Conservation (phyloP, 2,888 invertebrate species). For the Stenurella melanura region DNA sequence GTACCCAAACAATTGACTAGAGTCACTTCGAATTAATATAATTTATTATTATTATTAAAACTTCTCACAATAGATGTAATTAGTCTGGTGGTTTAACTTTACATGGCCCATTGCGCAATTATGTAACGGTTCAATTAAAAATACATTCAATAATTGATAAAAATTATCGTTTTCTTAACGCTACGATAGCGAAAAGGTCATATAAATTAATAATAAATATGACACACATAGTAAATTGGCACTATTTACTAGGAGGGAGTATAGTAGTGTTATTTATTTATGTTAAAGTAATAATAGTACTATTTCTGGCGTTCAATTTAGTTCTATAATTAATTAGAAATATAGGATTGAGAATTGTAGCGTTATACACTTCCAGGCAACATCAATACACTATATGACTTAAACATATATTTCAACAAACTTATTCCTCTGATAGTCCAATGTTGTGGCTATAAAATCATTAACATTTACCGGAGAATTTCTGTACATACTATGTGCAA, state of each 20-base stretch:
- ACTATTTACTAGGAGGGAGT: background rate
- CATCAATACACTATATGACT: too few species aligned
- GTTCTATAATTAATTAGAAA: too few species aligned
- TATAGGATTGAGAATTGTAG: too few species aligned
- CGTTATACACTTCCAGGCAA: too few species aligned
- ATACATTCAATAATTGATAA: conserved; percentile 21
- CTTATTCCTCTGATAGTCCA: too few species aligned
- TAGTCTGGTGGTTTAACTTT: conserved; percentile 16
- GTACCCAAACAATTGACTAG: conserved; percentile 18
- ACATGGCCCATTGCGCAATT: conserved; percentile 18
- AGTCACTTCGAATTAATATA: conserved; percentile 25
- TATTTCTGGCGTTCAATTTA: too few species aligned
- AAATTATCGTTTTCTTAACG: conserved; percentile 24
- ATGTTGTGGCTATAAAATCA: too few species aligned
- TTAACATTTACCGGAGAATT: too few species aligned
- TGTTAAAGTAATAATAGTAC: background rate
- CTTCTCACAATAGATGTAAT: conserved; percentile 20
- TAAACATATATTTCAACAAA: too few species aligned
- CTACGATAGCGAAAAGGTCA: conserved; percentile 22
- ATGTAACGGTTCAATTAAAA: conserved; percentile 24
- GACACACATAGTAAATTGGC: conserved; percentile 2
- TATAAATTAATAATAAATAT: conserved; percentile 26
- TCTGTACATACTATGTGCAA: too few species aligned
- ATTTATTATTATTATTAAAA: conserved; percentile 29
- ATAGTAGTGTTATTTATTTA: conserved; percentile 5